phyloP scores from a whole-genome alignment of 1,140 invertebrate species.

The Eubasilissa regina region DNA sequence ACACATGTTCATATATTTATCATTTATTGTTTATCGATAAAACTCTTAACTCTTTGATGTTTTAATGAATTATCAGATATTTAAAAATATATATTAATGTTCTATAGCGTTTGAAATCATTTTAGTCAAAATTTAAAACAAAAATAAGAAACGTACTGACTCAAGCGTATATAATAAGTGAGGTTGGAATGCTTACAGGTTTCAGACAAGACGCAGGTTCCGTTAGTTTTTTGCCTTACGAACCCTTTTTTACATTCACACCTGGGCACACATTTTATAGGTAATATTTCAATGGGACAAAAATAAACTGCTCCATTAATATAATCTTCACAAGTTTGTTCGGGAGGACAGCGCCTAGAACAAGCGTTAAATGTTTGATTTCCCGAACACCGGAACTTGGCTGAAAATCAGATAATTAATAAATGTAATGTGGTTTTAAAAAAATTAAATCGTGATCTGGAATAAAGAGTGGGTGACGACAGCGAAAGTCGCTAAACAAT shows the following conservation, averaged over 20 bases:
- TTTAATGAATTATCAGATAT: too few species aligned
- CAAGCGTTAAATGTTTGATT: slow-evolving; percentile 16
- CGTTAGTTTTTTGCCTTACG: neutral
- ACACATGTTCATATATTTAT: too few species aligned
- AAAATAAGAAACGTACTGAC: neutral
- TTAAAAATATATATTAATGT: too few species aligned
- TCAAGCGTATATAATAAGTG: neutral
- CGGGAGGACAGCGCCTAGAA: neutral
- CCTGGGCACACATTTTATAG: neutral
- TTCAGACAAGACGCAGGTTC: neutral
- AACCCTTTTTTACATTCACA: slow-evolving; percentile 43
- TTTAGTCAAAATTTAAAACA: neutral
- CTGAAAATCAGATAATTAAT: slow-evolving; percentile 27
- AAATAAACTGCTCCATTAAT: neutral
- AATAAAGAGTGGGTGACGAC: too few species aligned
- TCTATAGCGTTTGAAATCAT: too few species aligned
- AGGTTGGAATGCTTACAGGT: slow-evolving; percentile 17
- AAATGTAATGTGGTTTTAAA: too few species aligned
- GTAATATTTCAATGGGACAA: neutral
- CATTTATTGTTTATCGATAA: too few species aligned
- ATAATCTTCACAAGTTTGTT: slow-evolving; percentile 1
- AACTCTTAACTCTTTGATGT: too few species aligned
- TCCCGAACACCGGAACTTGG: slow-evolving; percentile 12
- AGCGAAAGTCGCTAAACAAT: too few species aligned
- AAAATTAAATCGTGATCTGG: too few species aligned